Conservation (phyloP, 2,888 invertebrate species). For the Anodontia alba region DNA sequence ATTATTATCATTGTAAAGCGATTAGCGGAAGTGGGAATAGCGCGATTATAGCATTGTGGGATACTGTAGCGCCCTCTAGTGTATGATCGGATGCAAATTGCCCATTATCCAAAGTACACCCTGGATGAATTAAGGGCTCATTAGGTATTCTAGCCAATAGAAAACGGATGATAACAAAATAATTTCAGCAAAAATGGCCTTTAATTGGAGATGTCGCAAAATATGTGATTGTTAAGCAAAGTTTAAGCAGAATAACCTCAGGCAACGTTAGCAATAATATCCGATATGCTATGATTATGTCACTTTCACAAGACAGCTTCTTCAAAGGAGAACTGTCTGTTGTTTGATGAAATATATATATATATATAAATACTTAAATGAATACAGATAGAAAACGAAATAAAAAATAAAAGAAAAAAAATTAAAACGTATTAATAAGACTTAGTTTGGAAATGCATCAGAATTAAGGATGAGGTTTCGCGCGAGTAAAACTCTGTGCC, state of each 20-base stretch:
- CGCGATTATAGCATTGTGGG: conserved; percentile 11
- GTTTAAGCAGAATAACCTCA: conserved; percentile 4
- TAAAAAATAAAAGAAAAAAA: too few relatives aligned
- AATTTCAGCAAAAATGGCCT: conserved; percentile 7
- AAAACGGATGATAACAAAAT: conserved; percentile 34
- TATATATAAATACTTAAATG: too few relatives aligned
- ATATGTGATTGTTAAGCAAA: conserved; percentile 20
- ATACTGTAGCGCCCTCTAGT: conserved; percentile 27
- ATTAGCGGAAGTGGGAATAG: conserved; percentile 52
- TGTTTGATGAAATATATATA: too few relatives aligned
- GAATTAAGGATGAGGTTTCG: too few relatives aligned
- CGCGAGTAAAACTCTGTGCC: too few relatives aligned
- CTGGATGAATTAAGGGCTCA: conserved; percentile 61
- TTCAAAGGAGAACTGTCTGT: too few relatives aligned
- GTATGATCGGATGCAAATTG: conserved; percentile 56
- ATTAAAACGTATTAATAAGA: too few relatives aligned
- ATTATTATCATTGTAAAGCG: conserved; percentile 63
- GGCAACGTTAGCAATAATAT: not conserved
- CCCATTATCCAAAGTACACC: conserved; percentile 64
- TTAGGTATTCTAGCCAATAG: conserved; percentile 55
- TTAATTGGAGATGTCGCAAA: conserved; percentile 18
- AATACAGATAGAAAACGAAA: too few relatives aligned
- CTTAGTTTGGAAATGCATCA: too few relatives aligned
- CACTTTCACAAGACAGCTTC: not conserved
- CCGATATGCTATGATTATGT: not conserved